Base-by-base conservation (phyloP, 2,797 vertebrate species). In the Nasua narica region DNA sequence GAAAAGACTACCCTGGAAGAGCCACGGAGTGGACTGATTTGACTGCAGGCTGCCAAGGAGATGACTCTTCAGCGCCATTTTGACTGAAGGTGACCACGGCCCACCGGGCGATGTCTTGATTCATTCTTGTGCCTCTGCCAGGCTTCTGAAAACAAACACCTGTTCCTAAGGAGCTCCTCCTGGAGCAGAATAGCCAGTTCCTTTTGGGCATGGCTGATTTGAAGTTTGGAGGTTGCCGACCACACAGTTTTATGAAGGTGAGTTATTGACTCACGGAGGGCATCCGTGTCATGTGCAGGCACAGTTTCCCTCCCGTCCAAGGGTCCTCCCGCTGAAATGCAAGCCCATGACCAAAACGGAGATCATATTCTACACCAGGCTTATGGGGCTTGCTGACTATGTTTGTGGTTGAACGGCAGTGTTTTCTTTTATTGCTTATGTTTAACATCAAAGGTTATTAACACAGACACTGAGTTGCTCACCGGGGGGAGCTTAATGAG, bases 11-110 rank as follows among this genome's bases (percentile, higher is more conserved):
- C n/a, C 4, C 35, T 3, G 8, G 46, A 37, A 43, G 40, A 83
- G 84, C 50, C 4, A 0, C 1, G 13, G 62, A 5, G n/a, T 54
- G 58, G 6, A 50, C 50, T 27, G 4, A 14, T 12, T 32, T 18
- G 40, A 37, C 3, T 29, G 10, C 25, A 2, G 27, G 16, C 70
- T 84, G 50, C 90, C 25, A 29, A 0, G 19, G 70, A 92, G 27
- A 7, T 46, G 27, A 29, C 23, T 29, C 35, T 56, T 65, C 25
- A 2, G 19, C 10, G 27, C 60, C 25, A 8, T 25, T n/a, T 37
- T 40, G 43, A 3, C n/a, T 0, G 3, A 32, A 25, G 0, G 0
- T 58, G 83, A n/a, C 78, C 16, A 0, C 19, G 0, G 3, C 54
- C n/a, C 56, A 1, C 0, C 0, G 13, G 8, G 6, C 32, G 13